These are phyloP conservation scores for Sphenodon punctatus DNA, from an alignment of 2,797 vertebrate genomes.

Conservation along the genomic window DNA sequence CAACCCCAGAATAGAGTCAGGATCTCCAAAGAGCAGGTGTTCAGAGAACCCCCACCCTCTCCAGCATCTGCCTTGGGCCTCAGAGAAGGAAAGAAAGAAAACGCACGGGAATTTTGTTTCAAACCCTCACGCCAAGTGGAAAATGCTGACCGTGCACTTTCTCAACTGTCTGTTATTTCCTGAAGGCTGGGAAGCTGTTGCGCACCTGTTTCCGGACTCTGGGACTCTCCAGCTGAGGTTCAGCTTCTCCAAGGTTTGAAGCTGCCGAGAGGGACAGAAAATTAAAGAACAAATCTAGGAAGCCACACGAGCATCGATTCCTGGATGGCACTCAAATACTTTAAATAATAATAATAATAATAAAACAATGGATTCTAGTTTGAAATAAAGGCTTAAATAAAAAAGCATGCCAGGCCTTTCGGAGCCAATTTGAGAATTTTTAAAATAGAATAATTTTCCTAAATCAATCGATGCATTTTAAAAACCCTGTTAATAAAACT, in stretches of 20 bases:
- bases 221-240: neutral
- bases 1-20: too few relatives aligned
- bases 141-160: neutral
- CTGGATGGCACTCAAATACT: neutral
- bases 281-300: neutral
- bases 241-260: neutral
- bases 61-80: fast-evolving
- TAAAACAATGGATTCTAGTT: too few relatives aligned
- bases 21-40: too few relatives aligned
- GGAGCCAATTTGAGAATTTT: neutral
- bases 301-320: neutral
- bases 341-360: neutral
- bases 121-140: neutral
- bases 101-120: neutral
- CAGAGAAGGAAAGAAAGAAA: fast-evolving
- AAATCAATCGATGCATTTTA: neutral
- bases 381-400: neutral
- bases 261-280: neutral
- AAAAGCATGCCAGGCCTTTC: fast-evolving
- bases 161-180: neutral
- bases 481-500: fast-evolving
- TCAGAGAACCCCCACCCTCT: too few relatives aligned
- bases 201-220: neutral
- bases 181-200: neutral
- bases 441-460: fast-evolving